Evolutionary conservation across 2,888 invertebrate species (phyloP), one percentile per base, ranked within the genome.

Genomic region (Mechanitis mazaeus): DNA sequence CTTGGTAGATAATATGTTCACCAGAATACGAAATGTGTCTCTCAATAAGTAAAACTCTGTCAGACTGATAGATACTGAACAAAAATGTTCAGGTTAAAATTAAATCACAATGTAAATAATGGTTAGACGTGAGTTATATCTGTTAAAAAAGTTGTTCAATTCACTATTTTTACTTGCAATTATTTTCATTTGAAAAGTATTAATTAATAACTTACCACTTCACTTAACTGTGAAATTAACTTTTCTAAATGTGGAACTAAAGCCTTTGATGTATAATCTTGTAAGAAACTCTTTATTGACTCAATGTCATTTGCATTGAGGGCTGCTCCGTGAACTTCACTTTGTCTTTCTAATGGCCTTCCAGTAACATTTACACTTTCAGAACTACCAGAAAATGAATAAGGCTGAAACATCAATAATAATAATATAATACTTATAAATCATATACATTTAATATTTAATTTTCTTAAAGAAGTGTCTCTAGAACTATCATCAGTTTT

Each of bases 221-320:
- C 97, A 75, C 94, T 94, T 50, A 97, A 83, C 63, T 93, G 91
- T 60, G 92, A 92, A 74, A 99, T 95, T 83, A 97, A 95, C 77
- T 95, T 94, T 81, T 99, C 99, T 47, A 97, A 94, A 82, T 97
- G 96, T 0, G 98, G 98, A 66, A 98, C 89, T 63, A 99, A 87
- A 33, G 96, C 96, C 75, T 95, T 94, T 12, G 94, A 91, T 64
- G 95, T 94, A 87, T 97, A 98, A 76, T 98, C 97, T 74, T 95
- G 94, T 53, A 98, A 92, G 76, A 98, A 94, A 69, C 93, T 92
- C 72, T 95, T 93, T 53, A 98, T 91, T 73, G 95, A 93, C 74
- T 98, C 97, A 57, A 97, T 91, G 86, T 98, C 98, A 75, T 93
- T 93, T 0, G 93, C 86, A 54, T 95, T 95, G 50, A 98, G 89